These are phyloP conservation scores for Ashinkailepas kermadecensis DNA, from an alignment of 2,888 invertebrate species.

Conservation along the genomic window DNA sequence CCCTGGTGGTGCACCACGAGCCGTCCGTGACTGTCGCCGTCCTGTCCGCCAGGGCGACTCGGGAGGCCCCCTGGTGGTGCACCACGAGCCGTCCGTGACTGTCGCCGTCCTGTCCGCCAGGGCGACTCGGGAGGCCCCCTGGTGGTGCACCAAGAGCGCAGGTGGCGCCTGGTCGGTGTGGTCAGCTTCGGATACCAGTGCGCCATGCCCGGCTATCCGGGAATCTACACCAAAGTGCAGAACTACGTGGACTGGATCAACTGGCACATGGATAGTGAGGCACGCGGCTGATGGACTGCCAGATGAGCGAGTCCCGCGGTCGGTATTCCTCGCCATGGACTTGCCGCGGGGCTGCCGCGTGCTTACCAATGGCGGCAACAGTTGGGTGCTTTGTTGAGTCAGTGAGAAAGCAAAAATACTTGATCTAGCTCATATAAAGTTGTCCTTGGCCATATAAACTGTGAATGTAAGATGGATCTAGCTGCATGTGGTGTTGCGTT, in stretches of 20 bases:
- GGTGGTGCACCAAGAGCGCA: neutral
- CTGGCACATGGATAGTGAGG: neutral
- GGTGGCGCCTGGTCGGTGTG: neutral
- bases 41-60: conserved; percentile 5
- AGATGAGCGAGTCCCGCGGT: no score
- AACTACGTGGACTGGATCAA: conserved; percentile 14
- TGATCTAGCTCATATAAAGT: no score
- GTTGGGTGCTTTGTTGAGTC: no score
- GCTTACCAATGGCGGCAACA: no score
- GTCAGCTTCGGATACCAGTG: conserved; percentile 15
- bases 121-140: conserved; percentile 11
- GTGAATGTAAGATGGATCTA: no score
- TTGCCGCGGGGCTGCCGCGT: no score
- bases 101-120: neutral
- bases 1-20: neutral
- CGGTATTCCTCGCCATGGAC: no score
- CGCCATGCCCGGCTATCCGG: neutral
- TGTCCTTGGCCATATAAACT: no score
- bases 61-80: conserved; percentile 4
- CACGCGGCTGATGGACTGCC: neutral
- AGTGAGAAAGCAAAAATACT: no score
- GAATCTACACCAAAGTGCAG: neutral
- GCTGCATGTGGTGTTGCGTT: no score
- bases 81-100: neutral
- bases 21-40: no score